Conservation (phyloP, 2,113 vertebrate genomes). For the Dasyornis broadbenti region DNA sequence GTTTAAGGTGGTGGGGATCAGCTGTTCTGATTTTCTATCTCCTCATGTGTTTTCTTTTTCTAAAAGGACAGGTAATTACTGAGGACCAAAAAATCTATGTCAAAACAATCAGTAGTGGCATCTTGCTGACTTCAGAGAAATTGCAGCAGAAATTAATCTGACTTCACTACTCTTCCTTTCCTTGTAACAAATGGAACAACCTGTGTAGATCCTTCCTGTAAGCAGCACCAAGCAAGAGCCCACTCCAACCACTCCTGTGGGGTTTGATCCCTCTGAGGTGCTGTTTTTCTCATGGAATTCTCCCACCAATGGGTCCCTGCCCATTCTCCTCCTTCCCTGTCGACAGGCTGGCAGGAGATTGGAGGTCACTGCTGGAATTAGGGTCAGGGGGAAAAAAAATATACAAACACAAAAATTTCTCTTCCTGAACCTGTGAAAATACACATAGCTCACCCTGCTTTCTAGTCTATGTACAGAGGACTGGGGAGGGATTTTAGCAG, state of each 20-base stretch:
- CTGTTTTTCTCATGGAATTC: not conserved
- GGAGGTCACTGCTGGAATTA: not conserved
- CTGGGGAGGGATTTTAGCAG: not conserved
- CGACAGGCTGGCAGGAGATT: not conserved
- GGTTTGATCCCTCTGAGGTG: not conserved
- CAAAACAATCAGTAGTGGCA: not conserved
- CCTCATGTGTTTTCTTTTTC: not conserved
- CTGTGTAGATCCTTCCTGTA: not conserved
- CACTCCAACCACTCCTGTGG: not conserved
- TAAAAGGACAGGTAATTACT: not conserved
- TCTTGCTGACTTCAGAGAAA: not conserved
- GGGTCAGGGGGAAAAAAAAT: not conserved
- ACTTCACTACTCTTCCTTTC: not conserved
- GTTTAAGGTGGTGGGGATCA: not conserved
- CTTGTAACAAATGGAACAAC: not conserved
- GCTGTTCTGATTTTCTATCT: not conserved
- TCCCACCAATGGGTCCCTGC: not conserved
- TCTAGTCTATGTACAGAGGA: not conserved
- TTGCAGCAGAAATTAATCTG: not conserved
- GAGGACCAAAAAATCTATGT: not conserved
- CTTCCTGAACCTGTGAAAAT: not conserved
- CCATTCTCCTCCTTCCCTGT: not conserved
- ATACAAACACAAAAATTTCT: not conserved
- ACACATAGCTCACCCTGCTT: not conserved
- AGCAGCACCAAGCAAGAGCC: not conserved